Evolutionary conservation across 2,113 vertebrate genomes (phyloP).

Genomic region (Leucosticte australis): DNA sequence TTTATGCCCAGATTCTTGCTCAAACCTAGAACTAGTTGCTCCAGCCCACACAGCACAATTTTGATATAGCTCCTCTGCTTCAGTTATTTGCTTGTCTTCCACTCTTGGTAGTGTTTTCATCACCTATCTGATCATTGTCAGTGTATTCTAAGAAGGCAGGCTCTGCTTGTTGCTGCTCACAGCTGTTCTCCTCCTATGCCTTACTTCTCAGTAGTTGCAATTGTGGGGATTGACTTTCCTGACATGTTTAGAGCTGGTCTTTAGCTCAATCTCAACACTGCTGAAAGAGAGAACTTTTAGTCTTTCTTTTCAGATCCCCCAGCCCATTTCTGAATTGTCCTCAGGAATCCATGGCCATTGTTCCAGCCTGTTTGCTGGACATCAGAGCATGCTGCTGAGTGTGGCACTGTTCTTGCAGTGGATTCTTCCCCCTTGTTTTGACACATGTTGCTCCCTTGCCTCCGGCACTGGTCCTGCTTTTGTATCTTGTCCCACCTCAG

Average conservation of each 20-base stretch:
- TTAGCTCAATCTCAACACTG: neutral
- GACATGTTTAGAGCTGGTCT: neutral
- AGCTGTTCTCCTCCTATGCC: neutral
- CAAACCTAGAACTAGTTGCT: neutral
- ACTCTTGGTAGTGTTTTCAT: neutral
- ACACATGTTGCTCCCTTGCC: rapidly evolving
- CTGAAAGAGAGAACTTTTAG: neutral
- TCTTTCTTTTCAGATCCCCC: neutral
- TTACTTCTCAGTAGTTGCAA: neutral
- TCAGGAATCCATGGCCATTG: neutral
- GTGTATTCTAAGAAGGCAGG: neutral
- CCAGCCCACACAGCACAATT: neutral
- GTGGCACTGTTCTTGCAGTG: neutral
- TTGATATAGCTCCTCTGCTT: neutral
- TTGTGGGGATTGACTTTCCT: neutral
- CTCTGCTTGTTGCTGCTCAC: neutral
- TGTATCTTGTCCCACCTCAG: neutral
- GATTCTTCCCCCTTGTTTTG: neutral
- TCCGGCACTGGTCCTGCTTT: neutral
- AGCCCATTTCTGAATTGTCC: neutral
- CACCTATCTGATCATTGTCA: neutral
- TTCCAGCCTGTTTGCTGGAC: neutral
- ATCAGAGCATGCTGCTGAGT: neutral
- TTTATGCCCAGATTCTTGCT: neutral
- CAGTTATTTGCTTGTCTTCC: neutral